Evolutionary conservation across 64 coral and sea anemone species (phyloP), one percentile per base, ranked within the genome.

Genomic region (Montipora foliosa): DNA sequence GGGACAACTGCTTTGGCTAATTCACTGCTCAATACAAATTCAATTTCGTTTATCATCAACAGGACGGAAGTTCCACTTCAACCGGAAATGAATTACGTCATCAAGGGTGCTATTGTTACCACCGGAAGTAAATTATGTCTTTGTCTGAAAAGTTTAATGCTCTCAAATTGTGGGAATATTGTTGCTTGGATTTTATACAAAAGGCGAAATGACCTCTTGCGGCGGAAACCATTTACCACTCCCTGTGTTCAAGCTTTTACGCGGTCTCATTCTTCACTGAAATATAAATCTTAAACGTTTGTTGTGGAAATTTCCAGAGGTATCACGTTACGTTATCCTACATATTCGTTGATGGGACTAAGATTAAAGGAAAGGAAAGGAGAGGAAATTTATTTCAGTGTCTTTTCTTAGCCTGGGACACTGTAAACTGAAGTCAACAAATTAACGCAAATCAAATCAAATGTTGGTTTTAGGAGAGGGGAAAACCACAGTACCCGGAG

Each of bases 11-110:
- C 49, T 86, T 86, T 49, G 45, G 20, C 3, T 3, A 10, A 4
- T n/a, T 15, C 11, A 57, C 6, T 69, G 45, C 45, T 6, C 24
- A 60, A 67, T 12, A 19, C 25, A 47, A 67, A 67, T 19, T 67
- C 6, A 83, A 29, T 46, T 29, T 64, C 14, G 47, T 48, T 67
- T 9, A 8, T n/a, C 13, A 13, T 67, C 4, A 44, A 67, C 16
- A 17, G 37, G 14, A 46, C 29, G 59, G 11, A 82, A 66, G 14
- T 46, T 52, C 15, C 61, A 61, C 81, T 44, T 14, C 12, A 47
- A 14, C 59, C 67, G 82, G 82, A 86, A 86, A 70, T 68, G 1
- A 14, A 7, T 3, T 17, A 86, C 82, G 82, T 86, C 82, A 86
- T 16, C 8, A 15, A 5, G 58, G 29, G 15, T 53, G 19, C 47